phyloP scores from a whole-genome alignment of 2,888 invertebrate genomes.

The Microctonus brassicae region DNA sequence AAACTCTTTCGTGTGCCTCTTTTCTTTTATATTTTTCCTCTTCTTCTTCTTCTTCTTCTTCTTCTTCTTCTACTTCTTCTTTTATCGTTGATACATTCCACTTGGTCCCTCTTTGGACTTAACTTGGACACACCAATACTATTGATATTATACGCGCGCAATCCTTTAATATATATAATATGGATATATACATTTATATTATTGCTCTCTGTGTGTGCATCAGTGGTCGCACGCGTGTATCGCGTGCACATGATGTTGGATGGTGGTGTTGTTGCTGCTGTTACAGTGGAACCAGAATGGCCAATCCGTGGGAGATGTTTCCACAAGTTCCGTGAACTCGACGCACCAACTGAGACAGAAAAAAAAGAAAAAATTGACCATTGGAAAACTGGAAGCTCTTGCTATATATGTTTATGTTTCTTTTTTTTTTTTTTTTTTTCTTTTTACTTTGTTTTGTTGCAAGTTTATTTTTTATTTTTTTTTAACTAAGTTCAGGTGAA shows the following conservation, averaged over 20 bases:
- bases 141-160: not conserved
- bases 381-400: constrained; percentile 3
- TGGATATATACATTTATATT: not conserved
- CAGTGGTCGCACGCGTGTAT: not conserved
- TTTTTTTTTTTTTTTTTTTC: not conserved
- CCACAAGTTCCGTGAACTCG: constrained; percentile 20
- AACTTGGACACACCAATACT: not conserved
- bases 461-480: not conserved
- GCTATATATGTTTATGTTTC: constrained; percentile 10
- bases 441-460: not conserved
- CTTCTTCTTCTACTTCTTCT: too few relatives aligned
- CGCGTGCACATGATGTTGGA: too few relatives aligned
- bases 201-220: not conserved
- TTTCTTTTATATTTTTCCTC: not conserved
- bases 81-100: not conserved
- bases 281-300: not conserved
- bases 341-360: not conserved
- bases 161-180: not conserved
- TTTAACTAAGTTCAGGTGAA: not conserved
- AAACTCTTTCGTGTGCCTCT: not conserved
- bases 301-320: constrained; percentile 16
- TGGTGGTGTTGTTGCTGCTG: not conserved
- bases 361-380: not conserved
- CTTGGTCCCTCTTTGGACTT: constrained; percentile 4
- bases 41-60: too few relatives aligned